Percentiles rank a stretch among this genome's conserved stretches.
phyloP scores from a whole-genome alignment of 2,888 invertebrate genomes.

The Epirrhoe alternata region DNA sequence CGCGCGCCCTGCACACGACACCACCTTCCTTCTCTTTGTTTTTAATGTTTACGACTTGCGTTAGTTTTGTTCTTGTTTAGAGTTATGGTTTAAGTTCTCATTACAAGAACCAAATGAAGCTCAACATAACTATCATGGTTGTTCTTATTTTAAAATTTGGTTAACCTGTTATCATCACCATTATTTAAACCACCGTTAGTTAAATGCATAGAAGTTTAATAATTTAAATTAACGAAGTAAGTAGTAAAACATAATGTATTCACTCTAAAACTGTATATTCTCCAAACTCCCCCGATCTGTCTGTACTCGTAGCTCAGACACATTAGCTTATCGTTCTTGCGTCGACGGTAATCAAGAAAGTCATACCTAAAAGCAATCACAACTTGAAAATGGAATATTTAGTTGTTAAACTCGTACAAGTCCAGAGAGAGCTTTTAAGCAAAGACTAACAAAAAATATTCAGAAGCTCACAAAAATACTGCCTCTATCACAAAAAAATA shows the following conservation, averaged over 20 bases:
- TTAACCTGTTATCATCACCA: too few species aligned
- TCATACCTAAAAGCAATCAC: too few species aligned
- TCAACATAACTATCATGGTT: too few species aligned
- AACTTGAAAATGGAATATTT: too few species aligned
- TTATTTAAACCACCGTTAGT: too few species aligned
- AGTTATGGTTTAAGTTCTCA: not conserved
- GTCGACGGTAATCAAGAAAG: not conserved
- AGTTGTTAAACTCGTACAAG: too few species aligned
- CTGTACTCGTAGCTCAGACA: not conserved
- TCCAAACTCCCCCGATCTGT: not conserved
- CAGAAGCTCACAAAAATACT: conserved; percentile 3
- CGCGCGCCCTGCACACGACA: conserved; percentile 12
- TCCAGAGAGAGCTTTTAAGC: not conserved
- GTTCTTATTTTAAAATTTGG: too few species aligned
- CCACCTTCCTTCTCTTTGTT: conserved; percentile 15
- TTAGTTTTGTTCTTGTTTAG: conserved; percentile 1
- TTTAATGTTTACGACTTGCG: conserved; percentile 12
- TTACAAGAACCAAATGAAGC: too few species aligned
- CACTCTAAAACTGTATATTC: not conserved
- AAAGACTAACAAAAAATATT: conserved; percentile 1
- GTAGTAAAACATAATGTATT: too few species aligned
- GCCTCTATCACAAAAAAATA: not conserved
- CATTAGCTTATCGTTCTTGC: conserved; percentile 7
- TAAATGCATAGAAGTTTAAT: too few species aligned
- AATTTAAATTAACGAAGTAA: too few species aligned